Evolutionary conservation across 2,113 vertebrate genomes (phyloP).

Genomic region (Plectropomus leopardus): DNA sequence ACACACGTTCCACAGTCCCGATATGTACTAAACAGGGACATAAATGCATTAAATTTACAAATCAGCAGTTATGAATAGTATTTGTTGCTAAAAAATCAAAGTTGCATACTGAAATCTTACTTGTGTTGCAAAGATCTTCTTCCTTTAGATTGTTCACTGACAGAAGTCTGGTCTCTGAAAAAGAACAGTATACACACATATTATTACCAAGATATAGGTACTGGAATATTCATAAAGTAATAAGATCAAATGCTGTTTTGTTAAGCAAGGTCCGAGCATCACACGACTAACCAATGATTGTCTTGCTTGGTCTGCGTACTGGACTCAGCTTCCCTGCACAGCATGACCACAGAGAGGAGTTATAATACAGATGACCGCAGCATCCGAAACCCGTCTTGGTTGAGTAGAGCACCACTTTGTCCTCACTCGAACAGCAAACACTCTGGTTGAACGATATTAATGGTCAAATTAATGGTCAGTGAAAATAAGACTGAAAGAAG

Average conservation of each 20-base stretch:
- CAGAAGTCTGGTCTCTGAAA: constrained; percentile 33
- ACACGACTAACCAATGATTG: background rate
- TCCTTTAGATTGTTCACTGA: constrained; percentile 9
- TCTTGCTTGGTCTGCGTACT: background rate
- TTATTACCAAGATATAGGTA: constrained; percentile 2
- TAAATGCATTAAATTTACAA: background rate
- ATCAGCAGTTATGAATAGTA: background rate
- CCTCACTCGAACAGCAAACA: constrained; percentile 56
- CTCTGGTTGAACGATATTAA: background rate
- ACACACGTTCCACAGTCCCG: constrained; percentile 56
- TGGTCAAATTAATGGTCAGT: background rate
- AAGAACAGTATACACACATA: background rate
- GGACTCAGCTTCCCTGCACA: constrained; percentile 9
- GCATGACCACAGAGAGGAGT: constrained; percentile 64
- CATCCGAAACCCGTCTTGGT: constrained; percentile 18
- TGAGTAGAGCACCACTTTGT: constrained; percentile 32
- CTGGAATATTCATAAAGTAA: background rate
- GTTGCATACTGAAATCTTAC: constrained; percentile 12
- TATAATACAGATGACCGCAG: constrained; percentile 63
- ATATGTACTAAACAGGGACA: constrained; percentile 46
- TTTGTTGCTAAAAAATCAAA: background rate
- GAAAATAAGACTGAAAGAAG: too few relatives aligned
- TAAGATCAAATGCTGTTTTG: background rate
- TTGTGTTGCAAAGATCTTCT: background rate
- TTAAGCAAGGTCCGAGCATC: background rate